Percentiles rank a stretch among this genome's conserved stretches.
Evolutionary conservation across 2,797 vertebrate genomes (phyloP).

Genomic region (Ctenopoma kingsleyae): DNA sequence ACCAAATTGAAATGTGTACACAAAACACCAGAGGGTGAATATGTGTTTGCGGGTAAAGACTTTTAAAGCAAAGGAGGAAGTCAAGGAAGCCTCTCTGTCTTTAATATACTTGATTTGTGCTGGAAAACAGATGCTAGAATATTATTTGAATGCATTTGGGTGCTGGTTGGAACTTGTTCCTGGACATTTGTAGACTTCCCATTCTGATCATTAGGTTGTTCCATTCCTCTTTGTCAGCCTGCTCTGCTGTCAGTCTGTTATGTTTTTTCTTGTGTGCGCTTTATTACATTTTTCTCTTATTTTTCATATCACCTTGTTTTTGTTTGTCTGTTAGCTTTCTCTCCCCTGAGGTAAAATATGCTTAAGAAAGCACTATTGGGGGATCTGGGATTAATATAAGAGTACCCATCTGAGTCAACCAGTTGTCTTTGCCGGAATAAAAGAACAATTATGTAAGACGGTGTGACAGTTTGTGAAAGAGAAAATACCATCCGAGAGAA

Average conservation of each 20-base stretch:
- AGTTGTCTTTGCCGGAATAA: constrained; percentile 44
- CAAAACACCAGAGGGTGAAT: constrained; percentile 26
- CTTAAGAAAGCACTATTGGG: constrained; percentile 37
- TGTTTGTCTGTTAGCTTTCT: constrained; percentile 44
- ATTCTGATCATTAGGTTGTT: constrained; percentile 52
- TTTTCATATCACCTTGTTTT: constrained; percentile 25
- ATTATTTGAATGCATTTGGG: constrained; percentile 60
- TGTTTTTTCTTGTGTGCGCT: constrained; percentile 5
- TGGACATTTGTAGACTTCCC: constrained; percentile 31
- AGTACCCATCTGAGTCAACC: constrained; percentile 30
- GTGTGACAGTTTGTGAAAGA: constrained; percentile 44
- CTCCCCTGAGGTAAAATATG: constrained; percentile 30
- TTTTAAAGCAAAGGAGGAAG: constrained; percentile 7
- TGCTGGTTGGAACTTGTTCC: constrained; percentile 59
- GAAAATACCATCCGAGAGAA: constrained; percentile 46
- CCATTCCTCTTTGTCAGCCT: constrained; percentile 50
- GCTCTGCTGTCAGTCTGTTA: constrained; percentile 35
- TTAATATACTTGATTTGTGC: constrained; percentile 62
- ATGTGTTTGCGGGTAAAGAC: constrained; percentile 13
- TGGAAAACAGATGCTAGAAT: constrained; percentile 66
- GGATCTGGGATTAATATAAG: constrained; percentile 52
- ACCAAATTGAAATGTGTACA: constrained; percentile 50
- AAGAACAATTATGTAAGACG: constrained; percentile 31
- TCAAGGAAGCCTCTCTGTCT: constrained; percentile 40
- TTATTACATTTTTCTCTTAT: constrained; percentile 24